Evolutionary conservation across 2,113 vertebrate species (phyloP), one percentile per base, ranked within the genome.

Genomic region (Phycodurus eques): DNA sequence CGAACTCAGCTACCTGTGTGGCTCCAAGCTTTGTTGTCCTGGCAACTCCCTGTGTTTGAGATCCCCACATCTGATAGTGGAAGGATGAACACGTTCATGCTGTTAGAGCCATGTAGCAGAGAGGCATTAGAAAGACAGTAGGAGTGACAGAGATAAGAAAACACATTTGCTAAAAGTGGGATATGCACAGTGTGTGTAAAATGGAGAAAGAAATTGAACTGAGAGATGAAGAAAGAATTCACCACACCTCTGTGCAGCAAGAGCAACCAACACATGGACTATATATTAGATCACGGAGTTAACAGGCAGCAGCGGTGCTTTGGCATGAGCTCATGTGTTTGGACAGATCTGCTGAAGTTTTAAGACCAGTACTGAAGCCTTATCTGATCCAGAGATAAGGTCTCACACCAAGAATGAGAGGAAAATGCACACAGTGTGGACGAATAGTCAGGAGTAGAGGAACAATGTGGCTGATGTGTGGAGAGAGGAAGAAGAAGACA

Each of bases 261-360:
- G 76, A 83, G 68, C 59, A 35, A 53, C 75, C 2, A 80, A 88
- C 90, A 88, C 88, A 88, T 89, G 85, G 82, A 81, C 68, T 74
- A 57, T 72, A 78, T 84, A 88, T 89, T 87, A 88, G 78, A 87
- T 91, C 85, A 86, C 84, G 74, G 82, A 80, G 83, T 83, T 86
- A 84, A 85, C 85, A 87, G 78, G 85, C 87, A 87, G 74, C 88
- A 78, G 79, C 83, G 53, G 81, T 70, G 54, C 83, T 83, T 71
- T 81, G 82, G 86, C 85, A 87, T 91, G 88, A 91, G 87, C 82
- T 90, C 90, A 91, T 89, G 85, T 90, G 90, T 91, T 90, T 89
- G 82, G 83, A 89, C 89, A 89, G 88, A 90, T 89, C 84, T 79
- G 82, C 82, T 86, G 89, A 89, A 90, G 88, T 83, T 87, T 86